Percentiles rank a stretch among this genome's conserved stretches.
Conservation (phyloP, 2,113 vertebrate species). For the Channa maculata region DNA sequence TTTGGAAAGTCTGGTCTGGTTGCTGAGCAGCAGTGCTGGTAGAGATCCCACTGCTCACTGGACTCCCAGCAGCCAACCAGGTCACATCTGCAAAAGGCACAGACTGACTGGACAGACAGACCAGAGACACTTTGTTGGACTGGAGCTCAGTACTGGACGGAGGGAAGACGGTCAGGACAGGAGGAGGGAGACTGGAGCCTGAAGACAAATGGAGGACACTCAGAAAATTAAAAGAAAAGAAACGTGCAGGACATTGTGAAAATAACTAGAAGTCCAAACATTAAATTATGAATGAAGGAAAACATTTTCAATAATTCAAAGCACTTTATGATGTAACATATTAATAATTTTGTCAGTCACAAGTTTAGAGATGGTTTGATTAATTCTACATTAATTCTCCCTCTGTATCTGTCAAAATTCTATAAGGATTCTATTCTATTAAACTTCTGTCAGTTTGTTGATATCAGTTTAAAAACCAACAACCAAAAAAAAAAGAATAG, state of each 20-base stretch:
- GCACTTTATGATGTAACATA: no score
- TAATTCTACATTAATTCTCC: no score
- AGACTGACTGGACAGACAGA: conserved; percentile 74
- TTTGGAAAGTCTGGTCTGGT: conserved; percentile 68
- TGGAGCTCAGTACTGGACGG: conserved; percentile 73
- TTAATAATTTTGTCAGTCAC: no score
- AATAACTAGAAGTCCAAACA: no score
- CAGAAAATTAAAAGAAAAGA: background rate
- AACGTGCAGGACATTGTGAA: no score
- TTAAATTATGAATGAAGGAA: background rate
- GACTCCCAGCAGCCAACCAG: conserved; percentile 62
- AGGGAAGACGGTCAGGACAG: conserved; percentile 75
- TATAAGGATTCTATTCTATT: no score
- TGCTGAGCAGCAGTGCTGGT: conserved; percentile 66
- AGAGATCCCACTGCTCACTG: conserved; percentile 66
- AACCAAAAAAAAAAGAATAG: no score
- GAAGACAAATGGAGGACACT: background rate
- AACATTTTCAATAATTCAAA: no score
- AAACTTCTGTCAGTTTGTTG: no score
- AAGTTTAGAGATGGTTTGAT: no score
- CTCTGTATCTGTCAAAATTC: no score
- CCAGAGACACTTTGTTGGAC: conserved; percentile 63
- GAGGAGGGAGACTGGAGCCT: conserved; percentile 59
- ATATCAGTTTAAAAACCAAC: no score
- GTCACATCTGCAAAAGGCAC: conserved; percentile 59